Base-by-base conservation (phyloP, 1,140 invertebrate species). In the Halesus radiatus region DNA sequence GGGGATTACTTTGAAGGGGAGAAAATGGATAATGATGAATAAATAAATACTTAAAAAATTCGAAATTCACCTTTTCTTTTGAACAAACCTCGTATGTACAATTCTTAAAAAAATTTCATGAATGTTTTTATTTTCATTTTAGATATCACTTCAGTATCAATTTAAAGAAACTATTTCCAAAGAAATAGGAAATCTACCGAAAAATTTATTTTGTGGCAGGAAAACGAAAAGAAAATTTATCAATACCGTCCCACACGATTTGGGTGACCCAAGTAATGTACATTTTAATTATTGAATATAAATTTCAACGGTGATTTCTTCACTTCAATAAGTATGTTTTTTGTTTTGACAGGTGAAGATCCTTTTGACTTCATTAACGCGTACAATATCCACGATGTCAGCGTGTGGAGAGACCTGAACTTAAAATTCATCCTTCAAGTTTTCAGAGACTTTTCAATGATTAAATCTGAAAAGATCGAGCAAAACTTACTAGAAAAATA, bases 401-500 rank as follows among this genome's bases (percentile, higher is more conserved):
- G 94, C 73, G 92, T 95, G 81, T 98, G 97, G 97, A 94, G 95
- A 84, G 97, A 99, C 91, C 91, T 99, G 45, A 97, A 97, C 91
- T 90, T 95, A 1, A 98, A 98, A 91, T 98, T 97, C 90, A 94
- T 99, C 23, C 89, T 99, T 56, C 96, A 96, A 89, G 94, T 95
- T 81, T 96, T 93, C 83, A 89, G 94, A 80, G 94, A 97, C 89
- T 96, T 93, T 86, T 89, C 90, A 79, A 86, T 92, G 52, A 85
- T 91, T 70, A 88, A 88, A 37, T 89, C 81, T 0, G 84, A 88
- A 81, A 85, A 83, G 73, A 87, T 87, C 58, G 87, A 88, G 15
- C 87, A 88, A 81, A 62, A 58, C 13, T 76, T 70, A 66, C 16
- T 76, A 1, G 83, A 81, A 29, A 80, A 70, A 75, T 84, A 84